A percentile compares a stretch with the other conserved stretches of the same genome.
Conservation (phyloP, 92 coral and sea anemone genomes). For the Epizoanthus scotinus region DNA sequence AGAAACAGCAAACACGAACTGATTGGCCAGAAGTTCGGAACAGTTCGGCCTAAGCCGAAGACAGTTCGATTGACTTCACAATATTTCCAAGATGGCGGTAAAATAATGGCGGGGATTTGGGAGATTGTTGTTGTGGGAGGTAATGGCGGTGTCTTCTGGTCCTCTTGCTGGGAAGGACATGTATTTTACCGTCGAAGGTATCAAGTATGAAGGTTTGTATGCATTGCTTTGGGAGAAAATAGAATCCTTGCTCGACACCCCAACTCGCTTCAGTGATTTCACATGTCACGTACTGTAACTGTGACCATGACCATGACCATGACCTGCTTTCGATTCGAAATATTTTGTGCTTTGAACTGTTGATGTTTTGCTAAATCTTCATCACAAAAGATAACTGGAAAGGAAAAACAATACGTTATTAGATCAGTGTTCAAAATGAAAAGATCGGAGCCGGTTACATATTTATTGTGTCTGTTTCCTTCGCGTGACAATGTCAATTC, state of each 20-base stretch:
- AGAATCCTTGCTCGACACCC: not conserved
- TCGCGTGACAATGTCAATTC: no score
- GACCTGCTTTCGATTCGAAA: not conserved
- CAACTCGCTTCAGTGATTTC: not conserved
- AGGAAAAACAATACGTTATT: not conserved
- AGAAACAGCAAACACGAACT: slow-evolving; percentile 5
- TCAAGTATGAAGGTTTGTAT: slow-evolving; percentile 75
- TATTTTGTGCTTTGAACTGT: not conserved
- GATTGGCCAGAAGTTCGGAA: not conserved
- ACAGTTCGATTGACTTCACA: not conserved
- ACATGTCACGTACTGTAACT: not conserved
- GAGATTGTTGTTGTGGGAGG: slow-evolving; percentile 30
- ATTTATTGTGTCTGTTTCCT: not conserved
- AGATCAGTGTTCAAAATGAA: not conserved
- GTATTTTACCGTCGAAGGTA: slow-evolving; percentile 69
- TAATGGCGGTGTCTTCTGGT: slow-evolving; percentile 44
- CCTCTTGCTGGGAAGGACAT: slow-evolving; percentile 48
- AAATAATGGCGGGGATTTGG: slow-evolving; percentile 18
- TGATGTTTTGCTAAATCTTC: not conserved
- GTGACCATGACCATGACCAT: no score
- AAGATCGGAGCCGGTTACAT: not conserved
- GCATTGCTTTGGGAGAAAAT: not conserved
- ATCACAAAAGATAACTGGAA: not conserved
- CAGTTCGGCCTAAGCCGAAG: slow-evolving; percentile 8
- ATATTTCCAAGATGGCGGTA: slow-evolving; percentile 58